Base-by-base conservation (phyloP, 2,888 invertebrate species). In the Enchytraeus crypticus region DNA sequence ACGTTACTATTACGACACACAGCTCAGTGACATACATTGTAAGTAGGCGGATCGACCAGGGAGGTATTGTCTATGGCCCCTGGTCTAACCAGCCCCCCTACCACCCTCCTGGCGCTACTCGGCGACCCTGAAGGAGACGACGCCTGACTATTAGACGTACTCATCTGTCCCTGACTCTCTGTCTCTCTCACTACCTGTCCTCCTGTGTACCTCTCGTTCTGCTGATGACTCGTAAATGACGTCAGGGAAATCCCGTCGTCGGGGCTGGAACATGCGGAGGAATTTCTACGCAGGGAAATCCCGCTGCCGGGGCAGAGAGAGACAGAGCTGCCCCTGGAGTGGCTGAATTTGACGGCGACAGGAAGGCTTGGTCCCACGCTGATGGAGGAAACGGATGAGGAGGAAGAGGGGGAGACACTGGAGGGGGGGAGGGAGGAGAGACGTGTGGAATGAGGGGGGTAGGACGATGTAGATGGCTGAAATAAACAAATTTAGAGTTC, bases 51-150 rank as follows among this genome's bases (percentile, higher is more conserved):
- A 5, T 84, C 84, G 5, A 89, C 83, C 63, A 91, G 81, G 56
- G 83, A 83, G 62, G 84, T 83, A 80, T 90, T 91, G 76, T 89
- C 88, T 58, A 90, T 87, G 51, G 87, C 85, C 0, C 88, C 87
- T 0, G 89, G 89, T 65, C 29, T 49, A 49, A 26, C 29, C 27
- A 49, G n/a, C n/a, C n/a, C 49, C 26, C 49, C 49, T n/a, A 49
- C 18, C 49, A 26, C 26, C 27, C 29, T 26, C 49, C 49, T 49
- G 26, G n/a, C 49, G 3, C 26, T 23, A 27, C 49, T 26, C 5
- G 49, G 49, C 49, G 49, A 49, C 29, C 49, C 49, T 27, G 49
- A 49, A 14, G 49, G 49, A 3, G 49, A 27, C 18, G 49, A 49
- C 2, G 49, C 49, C 21, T 29, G 49, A 5, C 49, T 49, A 29